A percentile compares a stretch with the other conserved stretches of the same genome.
These are phyloP conservation scores for Poliocrania exsul DNA, from an alignment of 2,797 vertebrate genomes.

Conservation along the genomic window DNA sequence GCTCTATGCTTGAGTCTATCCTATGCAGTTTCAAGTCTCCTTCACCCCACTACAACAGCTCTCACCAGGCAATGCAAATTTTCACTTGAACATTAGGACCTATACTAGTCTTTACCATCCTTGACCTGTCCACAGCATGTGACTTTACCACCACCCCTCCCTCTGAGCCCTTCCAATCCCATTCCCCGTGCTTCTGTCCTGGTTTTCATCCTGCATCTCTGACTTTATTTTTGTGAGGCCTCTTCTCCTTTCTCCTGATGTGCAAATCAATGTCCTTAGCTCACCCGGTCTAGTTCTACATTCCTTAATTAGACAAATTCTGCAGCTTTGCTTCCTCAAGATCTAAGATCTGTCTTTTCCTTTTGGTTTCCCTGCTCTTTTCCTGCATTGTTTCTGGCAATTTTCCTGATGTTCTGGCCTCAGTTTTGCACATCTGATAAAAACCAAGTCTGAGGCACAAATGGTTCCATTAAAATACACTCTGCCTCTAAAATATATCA, in stretches of 20 bases:
- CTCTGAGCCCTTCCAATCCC: slow-evolving; percentile 34
- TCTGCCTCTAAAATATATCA: not conserved
- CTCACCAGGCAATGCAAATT: not conserved
- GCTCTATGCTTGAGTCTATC: not conserved
- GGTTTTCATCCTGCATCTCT: slow-evolving; percentile 48
- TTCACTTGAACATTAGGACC: not conserved
- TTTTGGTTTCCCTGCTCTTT: not conserved
- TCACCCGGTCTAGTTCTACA: slow-evolving; percentile 66
- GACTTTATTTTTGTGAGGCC: slow-evolving; percentile 50
- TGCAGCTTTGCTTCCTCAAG: slow-evolving; percentile 6
- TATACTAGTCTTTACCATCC: not conserved
- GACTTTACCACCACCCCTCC: not conserved
- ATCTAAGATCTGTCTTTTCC: not conserved
- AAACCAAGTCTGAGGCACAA: not conserved
- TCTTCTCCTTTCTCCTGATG: slow-evolving; percentile 55
- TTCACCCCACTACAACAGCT: not conserved
- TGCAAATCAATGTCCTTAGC: slow-evolving; percentile 47
- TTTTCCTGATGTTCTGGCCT: not conserved
- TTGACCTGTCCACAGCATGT: slow-evolving; percentile 2
- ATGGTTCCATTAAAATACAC: not conserved
- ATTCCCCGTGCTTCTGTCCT: slow-evolving; percentile 59
- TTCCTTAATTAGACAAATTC: slow-evolving; percentile 61
- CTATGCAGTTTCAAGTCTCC: not conserved
- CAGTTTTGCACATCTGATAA: not conserved
- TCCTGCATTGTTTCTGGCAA: not conserved